Evolutionary conservation across 2,888 invertebrate species (phyloP).

Genomic region (Ochropacha duplaris): DNA sequence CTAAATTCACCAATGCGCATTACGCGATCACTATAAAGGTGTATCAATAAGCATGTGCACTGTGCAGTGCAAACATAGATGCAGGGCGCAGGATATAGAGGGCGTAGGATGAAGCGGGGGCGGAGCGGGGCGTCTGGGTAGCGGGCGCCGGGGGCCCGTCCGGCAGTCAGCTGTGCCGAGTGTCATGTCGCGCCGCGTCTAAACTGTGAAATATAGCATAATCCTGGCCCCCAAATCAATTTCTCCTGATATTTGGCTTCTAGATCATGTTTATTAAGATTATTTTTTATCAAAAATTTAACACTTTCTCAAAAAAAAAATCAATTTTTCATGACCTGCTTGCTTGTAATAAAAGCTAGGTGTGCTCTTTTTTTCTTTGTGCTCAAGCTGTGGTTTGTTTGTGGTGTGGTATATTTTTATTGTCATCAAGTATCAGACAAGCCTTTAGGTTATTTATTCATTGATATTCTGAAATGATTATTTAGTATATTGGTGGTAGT

Average conservation of each 20-base stretch:
- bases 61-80: slow-evolving; percentile 49
- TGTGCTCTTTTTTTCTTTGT: slow-evolving; percentile 11
- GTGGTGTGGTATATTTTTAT: slow-evolving; percentile 9
- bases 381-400: slow-evolving; percentile 12
- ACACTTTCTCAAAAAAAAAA: not conserved
- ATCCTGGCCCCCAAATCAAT: slow-evolving; percentile 62
- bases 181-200: slow-evolving; percentile 61
- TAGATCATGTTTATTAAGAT: slow-evolving; percentile 11
- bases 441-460: slow-evolving; percentile 23
- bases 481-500: not conserved
- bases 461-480: not conserved
- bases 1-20: slow-evolving; percentile 18
- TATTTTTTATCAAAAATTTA: not conserved
- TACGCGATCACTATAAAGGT: slow-evolving; percentile 18
- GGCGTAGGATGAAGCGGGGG: slow-evolving; percentile 38
- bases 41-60: slow-evolving; percentile 39
- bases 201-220: slow-evolving; percentile 74
- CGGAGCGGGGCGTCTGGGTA: slow-evolving; percentile 35
- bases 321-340: slow-evolving; percentile 1
- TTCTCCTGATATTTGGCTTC: slow-evolving; percentile 32
- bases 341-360: not conserved
- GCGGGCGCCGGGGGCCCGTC: slow-evolving; percentile 52
- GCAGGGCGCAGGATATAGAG: slow-evolving; percentile 55
- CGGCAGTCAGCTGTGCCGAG: slow-evolving; percentile 80
- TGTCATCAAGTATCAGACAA: slow-evolving; percentile 10